A percentile compares a stretch with the other conserved stretches of the same genome.
Conservation (phyloP, 2,888 invertebrate species). For the Gari tellinella region DNA sequence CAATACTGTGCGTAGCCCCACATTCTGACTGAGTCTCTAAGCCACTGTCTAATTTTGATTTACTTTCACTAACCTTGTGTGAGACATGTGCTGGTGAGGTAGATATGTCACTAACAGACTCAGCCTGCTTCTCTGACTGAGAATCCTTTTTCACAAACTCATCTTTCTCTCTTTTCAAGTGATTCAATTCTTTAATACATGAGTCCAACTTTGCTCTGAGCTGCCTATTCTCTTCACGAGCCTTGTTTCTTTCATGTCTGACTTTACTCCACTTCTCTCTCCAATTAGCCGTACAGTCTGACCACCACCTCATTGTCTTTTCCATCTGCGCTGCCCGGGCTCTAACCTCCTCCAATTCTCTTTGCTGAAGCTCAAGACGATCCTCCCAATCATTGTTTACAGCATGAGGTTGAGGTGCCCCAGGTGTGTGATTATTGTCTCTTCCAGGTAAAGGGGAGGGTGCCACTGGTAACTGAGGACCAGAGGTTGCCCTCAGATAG, state of each 20-base stretch:
- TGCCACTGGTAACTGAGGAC: constrained; percentile 53
- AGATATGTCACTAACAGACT: constrained; percentile 5
- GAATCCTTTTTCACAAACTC: constrained; percentile 89
- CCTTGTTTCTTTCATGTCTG: constrained; percentile 94
- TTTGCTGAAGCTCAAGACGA: constrained; percentile 87
- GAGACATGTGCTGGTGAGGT: constrained; percentile 31
- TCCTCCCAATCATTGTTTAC: constrained; percentile 81
- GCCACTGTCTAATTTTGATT: neutral
- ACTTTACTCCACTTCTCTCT: constrained; percentile 98
- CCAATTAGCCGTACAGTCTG: constrained; percentile 98
- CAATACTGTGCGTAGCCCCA: neutral
- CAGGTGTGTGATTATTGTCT: constrained; percentile 64
- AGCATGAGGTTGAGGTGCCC: constrained; percentile 57
- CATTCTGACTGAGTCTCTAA: constrained; percentile 2
- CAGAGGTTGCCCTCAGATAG: constrained; percentile 73
- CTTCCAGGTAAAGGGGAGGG: constrained; percentile 66
- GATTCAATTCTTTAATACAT: constrained; percentile 85
- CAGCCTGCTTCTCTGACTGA: constrained; percentile 2
- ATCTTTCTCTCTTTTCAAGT: constrained; percentile 91
- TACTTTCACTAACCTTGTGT: constrained; percentile 8
- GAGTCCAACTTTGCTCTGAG: constrained; percentile 92
- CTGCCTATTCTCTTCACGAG: constrained; percentile 94
- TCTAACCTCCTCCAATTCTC: constrained; percentile 97
- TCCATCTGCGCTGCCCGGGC: constrained; percentile 99
- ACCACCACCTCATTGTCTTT: constrained; percentile 99